Evolutionary conservation across 2,888 invertebrate species (phyloP).

Genomic region (Noctua fimbriata): DNA sequence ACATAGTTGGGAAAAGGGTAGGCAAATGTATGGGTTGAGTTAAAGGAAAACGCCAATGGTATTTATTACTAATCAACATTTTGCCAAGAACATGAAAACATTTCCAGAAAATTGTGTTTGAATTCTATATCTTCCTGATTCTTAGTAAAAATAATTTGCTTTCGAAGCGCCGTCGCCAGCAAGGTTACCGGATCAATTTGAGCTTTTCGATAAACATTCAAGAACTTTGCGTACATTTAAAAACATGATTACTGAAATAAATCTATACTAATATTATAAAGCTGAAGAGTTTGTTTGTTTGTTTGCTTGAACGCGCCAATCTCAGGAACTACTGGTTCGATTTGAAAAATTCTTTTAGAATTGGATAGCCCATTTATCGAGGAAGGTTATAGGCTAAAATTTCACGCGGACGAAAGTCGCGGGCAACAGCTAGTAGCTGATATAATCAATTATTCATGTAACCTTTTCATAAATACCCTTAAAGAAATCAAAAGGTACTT

Average conservation of each 20-base stretch:
- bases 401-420: no score
- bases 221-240: background rate
- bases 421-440: no score
- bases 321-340: no score
- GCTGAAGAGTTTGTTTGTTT: no score
- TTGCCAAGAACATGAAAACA: constrained; percentile 1
- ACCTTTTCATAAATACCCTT: background rate
- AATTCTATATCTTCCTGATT: background rate
- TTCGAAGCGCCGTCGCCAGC: background rate
- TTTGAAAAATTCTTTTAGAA: no score
- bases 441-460: background rate
- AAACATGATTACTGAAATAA: background rate
- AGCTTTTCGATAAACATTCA: background rate
- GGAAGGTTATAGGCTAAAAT: no score
- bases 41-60: background rate
- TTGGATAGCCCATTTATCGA: no score
- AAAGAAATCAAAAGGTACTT: no score
- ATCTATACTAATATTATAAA: no score
- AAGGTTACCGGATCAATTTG: constrained; percentile 16
- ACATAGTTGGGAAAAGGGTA: background rate
- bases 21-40: background rate
- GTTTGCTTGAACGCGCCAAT: no score
- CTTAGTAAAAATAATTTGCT: constrained; percentile 15
- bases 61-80: background rate
- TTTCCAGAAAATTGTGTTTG: constrained; percentile 11